phyloP scores from a whole-genome alignment of 2,888 invertebrate genomes.

The Diplolepis rosae region DNA sequence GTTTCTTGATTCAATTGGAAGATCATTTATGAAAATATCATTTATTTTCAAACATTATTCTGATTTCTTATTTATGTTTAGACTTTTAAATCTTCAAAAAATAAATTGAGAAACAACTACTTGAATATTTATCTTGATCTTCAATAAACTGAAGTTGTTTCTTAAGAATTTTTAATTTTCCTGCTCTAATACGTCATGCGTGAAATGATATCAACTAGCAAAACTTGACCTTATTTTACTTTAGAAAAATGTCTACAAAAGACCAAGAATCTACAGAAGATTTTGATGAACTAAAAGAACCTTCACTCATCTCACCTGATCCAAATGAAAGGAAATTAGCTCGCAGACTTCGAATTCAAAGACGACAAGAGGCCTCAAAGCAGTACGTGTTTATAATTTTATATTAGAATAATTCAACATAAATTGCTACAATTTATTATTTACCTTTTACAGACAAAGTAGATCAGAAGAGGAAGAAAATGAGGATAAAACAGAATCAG shows the following conservation, averaged over 20 bases:
- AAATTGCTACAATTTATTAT: neutral
- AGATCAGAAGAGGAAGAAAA: constrained; percentile 64
- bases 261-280: constrained; percentile 55
- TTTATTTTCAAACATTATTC: too few relatives aligned
- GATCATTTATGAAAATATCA: too few relatives aligned
- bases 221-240: neutral
- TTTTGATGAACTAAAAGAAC: constrained; percentile 74
- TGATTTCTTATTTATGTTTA: too few relatives aligned
- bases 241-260: neutral
- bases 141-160: neutral
- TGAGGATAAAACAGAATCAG: constrained; percentile 77
- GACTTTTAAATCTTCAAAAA: too few relatives aligned
- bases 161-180: neutral
- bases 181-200: neutral
- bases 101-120: too few relatives aligned
- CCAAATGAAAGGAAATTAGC: constrained; percentile 83
- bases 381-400: constrained; percentile 66
- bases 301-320: constrained; percentile 79
- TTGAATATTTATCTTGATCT: too few relatives aligned
- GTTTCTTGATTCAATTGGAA: neutral
- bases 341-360: constrained; percentile 80
- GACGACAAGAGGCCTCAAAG: constrained; percentile 78
- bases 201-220: neutral
- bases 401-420: neutral
- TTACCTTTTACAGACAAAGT: constrained; percentile 49